Evolutionary conservation across 2,888 invertebrate genomes (phyloP).

Genomic region (Crossocerus cetratus): DNA sequence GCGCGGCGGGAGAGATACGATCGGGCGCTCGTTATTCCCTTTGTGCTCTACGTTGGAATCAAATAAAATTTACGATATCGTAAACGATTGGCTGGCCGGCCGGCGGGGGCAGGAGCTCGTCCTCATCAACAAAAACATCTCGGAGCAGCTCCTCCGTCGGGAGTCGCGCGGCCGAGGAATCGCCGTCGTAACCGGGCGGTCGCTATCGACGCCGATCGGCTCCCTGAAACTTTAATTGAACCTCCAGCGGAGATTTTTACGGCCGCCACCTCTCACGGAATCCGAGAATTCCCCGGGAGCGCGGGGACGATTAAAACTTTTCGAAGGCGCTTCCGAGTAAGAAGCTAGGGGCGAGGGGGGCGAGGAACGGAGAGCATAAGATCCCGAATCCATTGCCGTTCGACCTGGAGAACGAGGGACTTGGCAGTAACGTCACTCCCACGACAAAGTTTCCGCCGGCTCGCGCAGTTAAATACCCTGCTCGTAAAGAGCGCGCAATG

Average conservation of each 20-base stretch:
- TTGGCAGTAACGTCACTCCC: neutral
- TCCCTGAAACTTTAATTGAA: conserved; percentile 40
- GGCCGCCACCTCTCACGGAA: conserved; percentile 11
- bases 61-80: conserved; percentile 56
- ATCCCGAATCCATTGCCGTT: neutral
- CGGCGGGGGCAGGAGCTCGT: conserved; percentile 19
- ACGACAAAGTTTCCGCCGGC: neutral
- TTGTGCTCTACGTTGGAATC: conserved; percentile 55
- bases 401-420: neutral
- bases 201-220: neutral
- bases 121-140: conserved; percentile 58
- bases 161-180: conserved; percentile 1
- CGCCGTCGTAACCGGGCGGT: conserved; percentile 17
- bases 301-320: conserved; percentile 4
- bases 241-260: conserved; percentile 48
- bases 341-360: neutral
- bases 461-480: neutral
- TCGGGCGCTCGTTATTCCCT: conserved; percentile 45
- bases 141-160: conserved; percentile 13
- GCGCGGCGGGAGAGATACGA: conserved; percentile 40
- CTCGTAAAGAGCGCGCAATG: neutral
- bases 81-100: conserved; percentile 30
- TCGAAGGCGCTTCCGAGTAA: neutral
- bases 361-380: neutral
- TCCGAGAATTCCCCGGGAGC: neutral